Percentiles rank a stretch among this genome's conserved stretches.
These are phyloP conservation scores for Hafferia zeledoni DNA, from an alignment of 2,797 vertebrate genomes.

Conservation along the genomic window DNA sequence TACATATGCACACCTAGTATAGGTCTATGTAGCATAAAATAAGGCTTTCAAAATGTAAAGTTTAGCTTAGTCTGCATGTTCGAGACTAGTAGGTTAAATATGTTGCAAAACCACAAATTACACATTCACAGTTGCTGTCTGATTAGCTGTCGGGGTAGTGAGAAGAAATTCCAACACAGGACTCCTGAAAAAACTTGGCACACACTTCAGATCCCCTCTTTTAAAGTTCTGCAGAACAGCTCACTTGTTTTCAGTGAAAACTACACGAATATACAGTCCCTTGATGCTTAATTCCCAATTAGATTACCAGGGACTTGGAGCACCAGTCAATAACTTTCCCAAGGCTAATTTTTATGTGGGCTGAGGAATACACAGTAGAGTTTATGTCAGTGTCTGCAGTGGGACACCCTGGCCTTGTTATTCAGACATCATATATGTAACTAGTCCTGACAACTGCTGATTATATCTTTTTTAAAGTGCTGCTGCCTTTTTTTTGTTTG, in stretches of 20 bases:
- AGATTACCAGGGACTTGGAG: constrained; percentile 5
- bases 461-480: constrained; percentile 79
- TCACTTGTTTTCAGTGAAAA: neutral
- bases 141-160: neutral
- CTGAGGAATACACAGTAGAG: neutral
- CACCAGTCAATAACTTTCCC: neutral
- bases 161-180: neutral
- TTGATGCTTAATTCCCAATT: neutral
- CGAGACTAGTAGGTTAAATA: neutral
- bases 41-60: neutral
- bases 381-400: constrained; percentile 8
- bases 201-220: neutral
- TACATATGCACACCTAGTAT: neutral
- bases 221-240: neutral
- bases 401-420: constrained; percentile 62
- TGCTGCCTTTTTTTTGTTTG: constrained; percentile 77
- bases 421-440: constrained; percentile 80
- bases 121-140: neutral
- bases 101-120: neutral
- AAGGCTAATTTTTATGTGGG: neutral
- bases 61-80: neutral
- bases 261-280: neutral
- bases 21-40: neutral
- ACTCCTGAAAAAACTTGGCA: neutral
- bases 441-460: constrained; percentile 81